Evolutionary conservation across 2,888 invertebrate genomes (phyloP), one percentile per base, ranked within the genome.

Genomic region (Melikaiella ostensackeni): DNA sequence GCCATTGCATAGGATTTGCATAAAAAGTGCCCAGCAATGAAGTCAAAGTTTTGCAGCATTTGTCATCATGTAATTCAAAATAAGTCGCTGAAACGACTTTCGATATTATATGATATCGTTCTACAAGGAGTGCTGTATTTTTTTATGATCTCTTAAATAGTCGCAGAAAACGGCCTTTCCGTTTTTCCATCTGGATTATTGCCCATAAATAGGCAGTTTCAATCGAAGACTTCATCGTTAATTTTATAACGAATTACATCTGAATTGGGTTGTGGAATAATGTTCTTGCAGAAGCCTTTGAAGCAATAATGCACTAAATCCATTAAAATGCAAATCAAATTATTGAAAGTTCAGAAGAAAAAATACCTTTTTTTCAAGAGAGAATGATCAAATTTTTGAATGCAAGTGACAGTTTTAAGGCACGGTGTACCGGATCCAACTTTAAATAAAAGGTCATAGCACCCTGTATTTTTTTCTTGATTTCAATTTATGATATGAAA

Each of bases 131-230:
- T 66, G 24, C 46, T 66, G 46, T 66, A 66, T 66, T 66, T 42
- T 64, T 66, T 66, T 46, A 66, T 66, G 66, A 66, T 46, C 27
- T 66, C 66, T 66, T 24, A n/a, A n/a, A 66, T 46, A 42, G 66
- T 66, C 46, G 66, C 27, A 66, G 66, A 66, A 66, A 66, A 50
- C 42, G 24, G 46, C 66, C 42, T 66, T 46, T 19, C 24, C 42
- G 42, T 66, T 66, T 27, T 42, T 66, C 24, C 66, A 66, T 66
- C 66, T 46, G 27, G 66, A 46, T 66, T 66, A 66, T 66, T 46
- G 66, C 46, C 66, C 66, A 66, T 66, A 66, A 66, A 66, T 66
- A 66, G 66, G 66, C 46, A 38, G 27, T 66, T 66, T 46, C 66
- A 66, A 66, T 66, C 66, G 46, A 66, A 42, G 27, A 46, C 66